Percentiles rank a stretch among this genome's conserved stretches.
These are phyloP conservation scores for Spodoptera littoralis DNA, from an alignment of 2,888 invertebrate genomes.

Conservation along the genomic window DNA sequence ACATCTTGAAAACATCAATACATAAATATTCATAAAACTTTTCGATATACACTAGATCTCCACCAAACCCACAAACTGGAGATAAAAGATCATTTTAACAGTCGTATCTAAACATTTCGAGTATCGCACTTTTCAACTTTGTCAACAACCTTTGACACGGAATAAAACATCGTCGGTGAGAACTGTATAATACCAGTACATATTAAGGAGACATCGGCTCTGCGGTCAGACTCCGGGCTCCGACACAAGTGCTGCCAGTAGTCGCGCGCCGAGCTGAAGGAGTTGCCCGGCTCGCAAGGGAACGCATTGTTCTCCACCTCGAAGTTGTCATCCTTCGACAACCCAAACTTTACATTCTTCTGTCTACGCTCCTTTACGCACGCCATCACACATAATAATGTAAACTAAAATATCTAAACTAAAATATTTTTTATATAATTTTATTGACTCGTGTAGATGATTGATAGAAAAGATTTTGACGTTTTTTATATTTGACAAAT, in stretches of 20 bases:
- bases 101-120: too few species aligned
- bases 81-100: too few species aligned
- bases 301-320: slow-evolving; percentile 63
- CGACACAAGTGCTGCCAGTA: slow-evolving; percentile 76
- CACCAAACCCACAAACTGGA: too few species aligned
- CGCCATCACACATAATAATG: slow-evolving; percentile 66
- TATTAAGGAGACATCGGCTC: slow-evolving; percentile 48
- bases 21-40: too few species aligned
- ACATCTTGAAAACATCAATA: too few species aligned
- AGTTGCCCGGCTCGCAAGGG: slow-evolving; percentile 68
- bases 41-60: too few species aligned
- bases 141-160: too few species aligned
- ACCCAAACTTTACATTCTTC: slow-evolving; percentile 78
- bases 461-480: slow-evolving; percentile 53
- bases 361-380: slow-evolving; percentile 70
- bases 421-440: slow-evolving; percentile 66
- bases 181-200: slow-evolving; percentile 49
- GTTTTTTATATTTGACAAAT: slow-evolving; percentile 9
- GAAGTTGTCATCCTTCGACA: slow-evolving; percentile 78
- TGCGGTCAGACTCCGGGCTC: slow-evolving; percentile 11
- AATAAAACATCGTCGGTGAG: background rate
- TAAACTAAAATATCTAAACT: slow-evolving; percentile 55
- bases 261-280: slow-evolving; percentile 75
- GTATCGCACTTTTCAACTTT: too few species aligned
- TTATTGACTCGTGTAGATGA: slow-evolving; percentile 50